Evolutionary conservation across 2,797 vertebrate genomes (phyloP), one percentile per base, ranked within the genome.

Genomic region (Sebastes miniatus): DNA sequence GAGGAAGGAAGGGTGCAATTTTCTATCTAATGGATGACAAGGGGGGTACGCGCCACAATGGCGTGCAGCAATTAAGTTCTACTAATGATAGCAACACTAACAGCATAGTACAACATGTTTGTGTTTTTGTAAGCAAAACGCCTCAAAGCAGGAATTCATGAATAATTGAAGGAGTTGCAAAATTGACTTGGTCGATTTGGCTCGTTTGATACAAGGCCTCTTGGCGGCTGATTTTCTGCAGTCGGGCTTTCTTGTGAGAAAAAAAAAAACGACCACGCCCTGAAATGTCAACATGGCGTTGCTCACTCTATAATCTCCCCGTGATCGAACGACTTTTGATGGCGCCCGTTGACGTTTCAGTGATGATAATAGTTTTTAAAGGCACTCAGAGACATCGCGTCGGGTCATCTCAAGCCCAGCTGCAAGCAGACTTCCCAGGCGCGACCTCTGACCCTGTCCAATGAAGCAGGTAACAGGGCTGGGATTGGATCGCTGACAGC

Each of bases 401-500:
- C 6, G 58, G 88, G 87, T 83, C 91, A 87, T 79, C 70, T 82
- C 43, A 62, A 34, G 73, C 80, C 70, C 87, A 71, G 86, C 84
- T 85, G 81, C 39, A 32, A 81, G 76, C 74, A 84, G 67, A 59
- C 86, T 27, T 88, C 72, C 27, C 80, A 68, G 61, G 22, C 9
- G 10, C 80, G 90, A 91, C 91, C 94, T 92, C 43, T 93, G 92
- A 95, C 92, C 93, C 84, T 57, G 83, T 83, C 87, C 93, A 95
- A 84, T 92, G 93, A 92, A 90, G 93, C 95, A 94, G 94, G 93
- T 95, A 95, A 95, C 90, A 71, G 91, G 85, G 83, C 89, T 83
- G 83, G 83, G 89, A 95, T 94, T 92, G 91, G 86, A 92, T 93
- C 91, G 11, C 25, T 90, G 88, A 91, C 91, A 91, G 88, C 90